These are phyloP conservation scores for Pangasius mekongensis DNA, from an alignment of 2,797 vertebrate genomes.

Conservation along the genomic window DNA sequence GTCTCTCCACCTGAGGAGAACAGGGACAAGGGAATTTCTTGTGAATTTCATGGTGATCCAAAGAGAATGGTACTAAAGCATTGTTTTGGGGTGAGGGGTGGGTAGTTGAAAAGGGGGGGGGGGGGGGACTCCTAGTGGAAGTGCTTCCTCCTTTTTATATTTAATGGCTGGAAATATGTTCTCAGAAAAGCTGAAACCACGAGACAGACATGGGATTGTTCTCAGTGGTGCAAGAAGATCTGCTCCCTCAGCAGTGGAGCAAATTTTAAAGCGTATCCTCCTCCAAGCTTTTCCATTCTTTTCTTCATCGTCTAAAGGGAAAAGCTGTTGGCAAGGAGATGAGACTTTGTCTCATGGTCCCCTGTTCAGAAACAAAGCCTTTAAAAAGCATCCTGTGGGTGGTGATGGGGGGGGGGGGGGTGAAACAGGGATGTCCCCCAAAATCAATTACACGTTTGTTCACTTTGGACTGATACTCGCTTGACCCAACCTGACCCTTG, in stretches of 20 bases:
- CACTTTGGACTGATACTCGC: slow-evolving; percentile 75
- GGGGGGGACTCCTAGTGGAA: neutral
- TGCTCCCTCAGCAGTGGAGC: slow-evolving; percentile 42
- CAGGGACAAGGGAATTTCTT: slow-evolving; percentile 20
- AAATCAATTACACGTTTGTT: slow-evolving; percentile 84
- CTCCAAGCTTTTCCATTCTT: slow-evolving; percentile 57
- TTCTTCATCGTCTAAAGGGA: slow-evolving; percentile 72
- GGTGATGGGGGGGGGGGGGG: slow-evolving; percentile 62
- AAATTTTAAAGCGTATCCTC: slow-evolving; percentile 80
- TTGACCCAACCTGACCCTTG: slow-evolving; percentile 76
- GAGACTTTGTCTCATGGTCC: slow-evolving; percentile 52
- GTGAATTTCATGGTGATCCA: neutral
- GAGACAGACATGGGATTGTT: neutral
- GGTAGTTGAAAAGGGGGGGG: neutral
- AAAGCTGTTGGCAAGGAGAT: slow-evolving; percentile 58
- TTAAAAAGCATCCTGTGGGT: slow-evolving; percentile 68
- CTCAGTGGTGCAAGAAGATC: slow-evolving; percentile 7
- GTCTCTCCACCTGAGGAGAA: slow-evolving; percentile 88
- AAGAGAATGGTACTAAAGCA: neutral
- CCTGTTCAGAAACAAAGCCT: slow-evolving; percentile 63
- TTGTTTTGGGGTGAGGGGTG: neutral
- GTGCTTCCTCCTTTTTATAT: neutral
- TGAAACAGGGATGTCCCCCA: slow-evolving; percentile 68
- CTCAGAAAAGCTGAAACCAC: slow-evolving; percentile 1
- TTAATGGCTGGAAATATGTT: neutral